Evolutionary conservation across 2,113 vertebrate genomes (phyloP).

Genomic region (Oceanites oceanicus): DNA sequence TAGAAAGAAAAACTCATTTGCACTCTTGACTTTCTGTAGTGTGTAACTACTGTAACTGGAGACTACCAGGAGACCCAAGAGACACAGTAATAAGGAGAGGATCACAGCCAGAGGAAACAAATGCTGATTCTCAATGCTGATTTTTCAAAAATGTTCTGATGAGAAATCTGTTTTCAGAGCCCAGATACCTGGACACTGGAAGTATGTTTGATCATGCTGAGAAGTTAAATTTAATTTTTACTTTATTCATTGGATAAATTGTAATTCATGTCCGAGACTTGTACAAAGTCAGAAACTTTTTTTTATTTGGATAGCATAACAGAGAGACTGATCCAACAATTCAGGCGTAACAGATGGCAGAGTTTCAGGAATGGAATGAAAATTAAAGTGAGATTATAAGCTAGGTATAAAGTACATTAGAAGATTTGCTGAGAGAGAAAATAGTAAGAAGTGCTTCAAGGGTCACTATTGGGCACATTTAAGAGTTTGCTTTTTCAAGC

Average conservation of each 20-base stretch:
- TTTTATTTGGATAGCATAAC: background rate
- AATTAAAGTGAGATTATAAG: background rate
- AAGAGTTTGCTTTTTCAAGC: background rate
- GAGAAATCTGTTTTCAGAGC: background rate
- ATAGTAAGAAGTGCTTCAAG: background rate
- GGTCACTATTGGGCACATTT: background rate
- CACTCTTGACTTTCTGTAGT: background rate
- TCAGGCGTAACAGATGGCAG: constrained; percentile 17
- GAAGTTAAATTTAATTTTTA: background rate
- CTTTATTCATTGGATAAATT: background rate
- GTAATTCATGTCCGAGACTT: background rate
- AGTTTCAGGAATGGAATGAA: constrained; percentile 30
- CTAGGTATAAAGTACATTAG: background rate
- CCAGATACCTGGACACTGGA: background rate
- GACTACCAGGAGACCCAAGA: background rate
- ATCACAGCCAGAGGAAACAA: constrained; percentile 18
- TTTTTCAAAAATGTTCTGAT: background rate
- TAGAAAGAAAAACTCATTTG: background rate
- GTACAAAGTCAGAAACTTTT: background rate
- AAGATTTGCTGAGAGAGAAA: background rate
- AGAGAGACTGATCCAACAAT: background rate
- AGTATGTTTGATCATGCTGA: background rate
- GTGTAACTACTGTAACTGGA: background rate
- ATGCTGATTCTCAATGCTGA: background rate
- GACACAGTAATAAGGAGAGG: background rate